Evolutionary conservation across 2,888 invertebrate genomes (phyloP), one percentile per base, ranked within the genome.

Genomic region (Sclerodermus sp.): DNA sequence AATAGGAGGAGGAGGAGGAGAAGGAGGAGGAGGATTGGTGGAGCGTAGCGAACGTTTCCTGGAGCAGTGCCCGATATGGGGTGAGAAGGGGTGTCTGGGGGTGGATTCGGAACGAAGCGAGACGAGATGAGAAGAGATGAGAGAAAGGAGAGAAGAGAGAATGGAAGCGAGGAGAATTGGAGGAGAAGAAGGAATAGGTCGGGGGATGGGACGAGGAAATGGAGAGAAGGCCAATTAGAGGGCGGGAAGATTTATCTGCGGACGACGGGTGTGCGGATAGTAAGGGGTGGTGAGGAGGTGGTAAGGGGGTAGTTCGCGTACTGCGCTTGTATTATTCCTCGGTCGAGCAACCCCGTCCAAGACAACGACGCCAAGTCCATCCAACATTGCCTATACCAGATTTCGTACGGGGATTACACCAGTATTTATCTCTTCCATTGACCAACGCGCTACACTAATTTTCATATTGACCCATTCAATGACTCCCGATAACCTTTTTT

Each of bases 141-240:
- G 39, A 40, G 43, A 31, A 36, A 48, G 49, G 34, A 55, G 38
- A 48, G 51, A 55, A 56, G 60, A 58, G 60, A 62, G 54, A 5
- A 23, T 3, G 13, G n/a, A 37, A 45, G 49, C 49, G 34, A 55
- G 38, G 55, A 56, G 60, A 58, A 60, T 8, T 8, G 61, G 55
- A 54, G 47, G 64, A 60, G 60, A 63, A 64, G 66, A 65, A 66
- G 65, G 66, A 65, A 60, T 58, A 66, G 69, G 62, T 67, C 64
- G 71, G 53, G 66, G 60, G 62, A 65, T 68, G 73, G 68, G 66
- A 69, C 64, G 70, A 71, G 74, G 70, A 73, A 75, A 70, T 67
- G 67, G 73, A 74, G 74, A 73, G 74, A 77, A 76, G 77, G 73
- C 77, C 76, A 77, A 77, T 77, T 77, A 77, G 77, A 77, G 76